These are phyloP conservation scores for Actinia tenebrosa DNA, from an alignment of 64 coral and sea anemone genomes.

Conservation along the genomic window DNA sequence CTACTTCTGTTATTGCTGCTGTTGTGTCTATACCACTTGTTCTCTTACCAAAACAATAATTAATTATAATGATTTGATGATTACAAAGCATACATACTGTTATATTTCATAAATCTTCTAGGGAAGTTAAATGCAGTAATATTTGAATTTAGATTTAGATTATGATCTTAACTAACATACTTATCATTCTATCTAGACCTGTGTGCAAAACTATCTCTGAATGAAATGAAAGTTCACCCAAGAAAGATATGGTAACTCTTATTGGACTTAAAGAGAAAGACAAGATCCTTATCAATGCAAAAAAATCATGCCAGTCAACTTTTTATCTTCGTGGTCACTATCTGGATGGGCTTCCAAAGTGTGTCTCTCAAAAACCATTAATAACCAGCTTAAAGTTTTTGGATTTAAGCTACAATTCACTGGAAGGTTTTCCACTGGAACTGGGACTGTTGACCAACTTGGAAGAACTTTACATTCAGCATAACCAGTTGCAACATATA, in stretches of 20 bases:
- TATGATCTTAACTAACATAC: too few species aligned
- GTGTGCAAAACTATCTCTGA: not conserved
- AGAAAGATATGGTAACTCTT: conserved; percentile 59
- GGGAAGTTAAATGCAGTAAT: too few species aligned
- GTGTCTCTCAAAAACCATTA: conserved; percentile 46
- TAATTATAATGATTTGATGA: too few species aligned
- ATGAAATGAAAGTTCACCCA: not conserved
- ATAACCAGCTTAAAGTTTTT: conserved; percentile 34
- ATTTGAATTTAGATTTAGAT: too few species aligned
- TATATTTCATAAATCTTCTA: too few species aligned
- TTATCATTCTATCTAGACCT: not conserved
- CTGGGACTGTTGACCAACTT: conserved; percentile 29
- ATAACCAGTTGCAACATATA: conserved; percentile 53
- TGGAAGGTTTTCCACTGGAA: conserved; percentile 51
- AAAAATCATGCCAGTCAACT: conserved; percentile 59
- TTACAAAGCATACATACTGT: too few species aligned
- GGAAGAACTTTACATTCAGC: conserved; percentile 58
- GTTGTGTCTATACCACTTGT: too few species aligned
- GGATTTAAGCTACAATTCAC: conserved; percentile 72
- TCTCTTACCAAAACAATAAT: too few species aligned
- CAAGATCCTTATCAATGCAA: conserved; percentile 70
- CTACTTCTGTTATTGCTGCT: too few species aligned
- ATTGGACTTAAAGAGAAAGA: conserved; percentile 73
- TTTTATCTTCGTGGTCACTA: conserved; percentile 63
- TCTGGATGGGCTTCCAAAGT: conserved; percentile 37